These are phyloP conservation scores for Decapterus maruadsi DNA, from an alignment of 2,797 vertebrate genomes.

Conservation along the genomic window DNA sequence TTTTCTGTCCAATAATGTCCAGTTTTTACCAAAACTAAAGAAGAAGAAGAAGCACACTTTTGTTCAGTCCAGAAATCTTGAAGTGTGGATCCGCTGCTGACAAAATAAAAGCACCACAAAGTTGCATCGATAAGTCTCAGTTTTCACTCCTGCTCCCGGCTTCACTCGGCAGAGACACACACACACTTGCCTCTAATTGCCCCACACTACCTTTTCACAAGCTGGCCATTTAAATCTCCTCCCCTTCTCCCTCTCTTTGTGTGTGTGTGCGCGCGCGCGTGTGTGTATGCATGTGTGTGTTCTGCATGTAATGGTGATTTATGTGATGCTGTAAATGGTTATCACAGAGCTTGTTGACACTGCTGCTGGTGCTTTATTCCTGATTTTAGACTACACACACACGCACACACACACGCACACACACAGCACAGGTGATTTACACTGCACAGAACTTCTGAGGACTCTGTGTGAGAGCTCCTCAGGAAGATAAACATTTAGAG, in stretches of 20 bases:
- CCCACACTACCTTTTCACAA: constrained; percentile 79
- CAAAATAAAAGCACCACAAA: constrained; percentile 1
- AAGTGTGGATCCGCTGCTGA: constrained; percentile 9
- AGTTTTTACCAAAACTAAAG: not conserved
- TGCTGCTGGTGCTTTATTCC: constrained; percentile 51
- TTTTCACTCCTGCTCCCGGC: constrained; percentile 61
- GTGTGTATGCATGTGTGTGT: too few relatives aligned
- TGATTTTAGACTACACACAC: constrained; percentile 38
- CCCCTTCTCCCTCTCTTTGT: constrained; percentile 76
- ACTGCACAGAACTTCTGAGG: constrained; percentile 16
- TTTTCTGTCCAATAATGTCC: too few relatives aligned
- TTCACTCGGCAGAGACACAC: constrained; percentile 66
- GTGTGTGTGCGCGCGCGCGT: too few relatives aligned
- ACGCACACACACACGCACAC: too few relatives aligned
- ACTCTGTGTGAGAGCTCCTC: constrained; percentile 49
- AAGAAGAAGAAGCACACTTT: not conserved
- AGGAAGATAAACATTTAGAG: constrained; percentile 66
- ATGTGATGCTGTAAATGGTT: constrained; percentile 50
- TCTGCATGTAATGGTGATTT: constrained; percentile 32
- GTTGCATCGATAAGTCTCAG: constrained; percentile 37
- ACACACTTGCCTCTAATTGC: constrained; percentile 83
- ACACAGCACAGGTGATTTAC: constrained; percentile 68
- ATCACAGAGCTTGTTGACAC: constrained; percentile 12
- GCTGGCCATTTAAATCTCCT: constrained; percentile 84
- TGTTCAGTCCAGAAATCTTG: constrained; percentile 32